phyloP scores from a whole-genome alignment of 2,113 vertebrate species.

The Eira barbara region DNA sequence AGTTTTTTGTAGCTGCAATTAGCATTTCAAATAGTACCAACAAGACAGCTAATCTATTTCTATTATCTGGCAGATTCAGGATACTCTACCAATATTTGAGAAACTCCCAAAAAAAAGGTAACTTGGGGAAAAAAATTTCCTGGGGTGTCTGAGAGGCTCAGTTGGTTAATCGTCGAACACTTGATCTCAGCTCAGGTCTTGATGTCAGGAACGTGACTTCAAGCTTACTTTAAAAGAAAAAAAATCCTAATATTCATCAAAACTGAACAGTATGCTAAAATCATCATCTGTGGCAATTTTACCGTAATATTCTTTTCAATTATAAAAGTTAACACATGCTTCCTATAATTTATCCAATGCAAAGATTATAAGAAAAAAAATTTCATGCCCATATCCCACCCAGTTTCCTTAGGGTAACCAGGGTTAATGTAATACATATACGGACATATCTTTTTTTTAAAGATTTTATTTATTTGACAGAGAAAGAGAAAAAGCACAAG shows the following conservation, averaged over 20 bases:
- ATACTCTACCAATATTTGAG: background rate
- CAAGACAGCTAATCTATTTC: background rate
- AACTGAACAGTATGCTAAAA: slow-evolving; percentile 6
- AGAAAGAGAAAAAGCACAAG: too few relatives aligned
- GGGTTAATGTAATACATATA: background rate
- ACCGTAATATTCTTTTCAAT: background rate
- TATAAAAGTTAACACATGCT: background rate
- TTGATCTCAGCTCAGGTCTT: background rate
- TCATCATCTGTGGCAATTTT: slow-evolving; percentile 15
- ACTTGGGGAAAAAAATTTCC: background rate
- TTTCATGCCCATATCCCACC: background rate
- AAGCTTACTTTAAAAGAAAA: background rate
- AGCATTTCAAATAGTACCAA: background rate
- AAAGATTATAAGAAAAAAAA: slow-evolving; percentile 7
- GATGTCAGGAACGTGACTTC: background rate
- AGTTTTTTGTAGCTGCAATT: background rate
- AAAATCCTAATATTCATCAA: background rate
- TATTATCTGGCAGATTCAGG: background rate
- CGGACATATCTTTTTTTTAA: background rate
- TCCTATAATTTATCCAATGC: background rate
- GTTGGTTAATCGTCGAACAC: background rate
- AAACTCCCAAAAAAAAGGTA: background rate
- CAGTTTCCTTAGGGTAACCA: background rate
- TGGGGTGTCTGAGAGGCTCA: background rate
- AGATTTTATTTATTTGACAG: too few relatives aligned